A percentile compares a stretch with the other conserved stretches of the same genome.
Evolutionary conservation across 2,797 vertebrate genomes (phyloP).

Genomic region (Cygnus olor): DNA sequence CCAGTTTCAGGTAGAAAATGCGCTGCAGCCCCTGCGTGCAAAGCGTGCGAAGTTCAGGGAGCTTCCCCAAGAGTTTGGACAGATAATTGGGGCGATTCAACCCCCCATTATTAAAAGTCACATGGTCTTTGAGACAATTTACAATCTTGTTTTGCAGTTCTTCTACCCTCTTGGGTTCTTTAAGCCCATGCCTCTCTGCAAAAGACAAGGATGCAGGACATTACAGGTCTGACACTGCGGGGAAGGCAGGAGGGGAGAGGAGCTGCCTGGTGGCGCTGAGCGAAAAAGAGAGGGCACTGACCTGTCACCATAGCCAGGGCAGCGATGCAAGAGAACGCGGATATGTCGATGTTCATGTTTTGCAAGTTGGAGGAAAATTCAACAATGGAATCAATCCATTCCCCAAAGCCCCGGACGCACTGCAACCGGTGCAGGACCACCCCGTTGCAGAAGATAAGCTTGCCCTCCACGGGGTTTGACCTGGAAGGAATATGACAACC

Average conservation of each 20-base stretch:
- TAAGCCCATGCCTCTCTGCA: slow-evolving; percentile 96
- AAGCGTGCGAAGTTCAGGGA: slow-evolving; percentile 97
- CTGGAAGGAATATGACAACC: slow-evolving; percentile 85
- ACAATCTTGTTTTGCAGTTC: slow-evolving; percentile 99
- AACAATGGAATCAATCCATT: slow-evolving; percentile 98
- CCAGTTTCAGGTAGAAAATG: slow-evolving; percentile 99
- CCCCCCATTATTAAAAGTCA: slow-evolving; percentile 96
- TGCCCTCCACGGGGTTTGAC: slow-evolving; percentile 98
- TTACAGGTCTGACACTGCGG: rapidly evolving
- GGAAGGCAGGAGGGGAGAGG: background rate
- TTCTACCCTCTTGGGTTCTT: slow-evolving; percentile 97
- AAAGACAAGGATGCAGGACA: background rate
- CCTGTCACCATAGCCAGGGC: slow-evolving; percentile 99
- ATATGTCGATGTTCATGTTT: slow-evolving; percentile 98
- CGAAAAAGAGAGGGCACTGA: slow-evolving; percentile 70
- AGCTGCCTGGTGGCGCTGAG: background rate
- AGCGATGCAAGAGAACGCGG: slow-evolving; percentile 97
- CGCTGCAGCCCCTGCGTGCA: slow-evolving; percentile 99
- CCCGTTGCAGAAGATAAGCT: slow-evolving; percentile 99
- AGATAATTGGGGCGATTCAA: slow-evolving; percentile 97
- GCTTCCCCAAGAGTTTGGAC: slow-evolving; percentile 99
- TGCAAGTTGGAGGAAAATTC: slow-evolving; percentile 99
- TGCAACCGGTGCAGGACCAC: slow-evolving; percentile 97
- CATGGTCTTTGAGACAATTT: slow-evolving; percentile 99
- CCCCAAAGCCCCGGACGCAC: slow-evolving; percentile 97